Percentiles rank a stretch among this genome's conserved stretches.
These are phyloP conservation scores for Cecidostiba fungosa DNA, from an alignment of 2,888 invertebrate species.

Conservation along the genomic window DNA sequence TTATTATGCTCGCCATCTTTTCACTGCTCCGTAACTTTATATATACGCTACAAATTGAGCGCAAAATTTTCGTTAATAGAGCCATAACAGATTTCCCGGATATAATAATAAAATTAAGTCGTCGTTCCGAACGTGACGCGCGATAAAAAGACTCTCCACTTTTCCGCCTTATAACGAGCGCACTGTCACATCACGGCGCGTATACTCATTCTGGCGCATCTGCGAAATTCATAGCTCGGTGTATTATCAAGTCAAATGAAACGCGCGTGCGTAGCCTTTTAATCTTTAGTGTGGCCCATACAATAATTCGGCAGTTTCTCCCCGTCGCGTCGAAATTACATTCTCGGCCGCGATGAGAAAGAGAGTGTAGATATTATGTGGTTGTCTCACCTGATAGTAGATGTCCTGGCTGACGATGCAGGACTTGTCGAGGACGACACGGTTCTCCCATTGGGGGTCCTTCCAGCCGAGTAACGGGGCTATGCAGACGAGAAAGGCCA, in stretches of 20 bases:
- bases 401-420: slow-evolving; percentile 93
- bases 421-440: slow-evolving; percentile 84
- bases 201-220: slow-evolving; percentile 17
- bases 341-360: too few relatives aligned
- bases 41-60: too few relatives aligned
- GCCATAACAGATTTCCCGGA: neutral
- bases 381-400: slow-evolving; percentile 83
- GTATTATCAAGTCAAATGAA: slow-evolving; percentile 14
- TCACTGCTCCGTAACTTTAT: neutral
- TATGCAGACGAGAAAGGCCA: slow-evolving; percentile 91
- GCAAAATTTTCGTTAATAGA: too few relatives aligned
- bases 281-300: neutral
- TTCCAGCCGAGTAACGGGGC: slow-evolving; percentile 95
- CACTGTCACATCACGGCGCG: neutral
- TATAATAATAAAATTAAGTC: neutral
- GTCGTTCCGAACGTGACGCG: neutral
- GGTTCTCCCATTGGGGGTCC: slow-evolving; percentile 83
- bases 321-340: slow-evolving; percentile 1
- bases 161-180: neutral
- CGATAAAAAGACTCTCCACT: neutral
- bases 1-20: neutral
- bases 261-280: slow-evolving; percentile 5
- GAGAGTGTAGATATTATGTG: too few relatives aligned
- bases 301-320: neutral
- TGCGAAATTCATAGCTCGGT: slow-evolving; percentile 33